These are phyloP conservation scores for Oncopeltus fasciatus DNA, from an alignment of 1,140 invertebrate genomes.

Conservation along the genomic window DNA sequence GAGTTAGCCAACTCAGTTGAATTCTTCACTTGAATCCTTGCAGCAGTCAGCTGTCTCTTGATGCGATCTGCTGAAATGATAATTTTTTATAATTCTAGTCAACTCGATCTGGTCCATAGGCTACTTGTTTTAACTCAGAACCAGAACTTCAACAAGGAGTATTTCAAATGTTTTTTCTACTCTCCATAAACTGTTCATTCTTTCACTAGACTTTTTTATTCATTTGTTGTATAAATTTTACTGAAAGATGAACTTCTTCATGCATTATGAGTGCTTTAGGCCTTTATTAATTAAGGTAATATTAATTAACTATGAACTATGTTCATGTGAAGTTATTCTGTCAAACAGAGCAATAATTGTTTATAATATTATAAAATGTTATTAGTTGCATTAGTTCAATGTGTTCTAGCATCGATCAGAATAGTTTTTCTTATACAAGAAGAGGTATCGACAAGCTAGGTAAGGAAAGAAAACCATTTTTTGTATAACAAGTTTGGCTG, in stretches of 20 bases:
- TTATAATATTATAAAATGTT: conserved; percentile 3
- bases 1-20: conserved; percentile 78
- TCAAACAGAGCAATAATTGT: conserved; percentile 1
- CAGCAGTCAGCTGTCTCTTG: not conserved
- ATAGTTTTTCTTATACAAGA: not conserved
- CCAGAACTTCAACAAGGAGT: not conserved
- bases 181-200: not conserved
- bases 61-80: not conserved
- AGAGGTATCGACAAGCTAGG: not conserved
- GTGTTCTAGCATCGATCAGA: conserved; percentile 3
- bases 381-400: not conserved
- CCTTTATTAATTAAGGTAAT: not conserved
- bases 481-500: not conserved
- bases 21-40: conserved; percentile 60
- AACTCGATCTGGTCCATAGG: conserved; percentile 19
- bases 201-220: not conserved
- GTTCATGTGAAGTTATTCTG: not conserved
- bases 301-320: not conserved
- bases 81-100: conserved; percentile 17
- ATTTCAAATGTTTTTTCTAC: not conserved
- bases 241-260: not conserved
- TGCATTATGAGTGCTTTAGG: not conserved
- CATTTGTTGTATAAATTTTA: not conserved
- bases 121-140: conserved; percentile 2
- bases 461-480: not conserved